Evolutionary conservation across 37 sponge, comb jelly and placozoan genomes (phyloP).

Genomic region (Chondrosia reniformis): DNA sequence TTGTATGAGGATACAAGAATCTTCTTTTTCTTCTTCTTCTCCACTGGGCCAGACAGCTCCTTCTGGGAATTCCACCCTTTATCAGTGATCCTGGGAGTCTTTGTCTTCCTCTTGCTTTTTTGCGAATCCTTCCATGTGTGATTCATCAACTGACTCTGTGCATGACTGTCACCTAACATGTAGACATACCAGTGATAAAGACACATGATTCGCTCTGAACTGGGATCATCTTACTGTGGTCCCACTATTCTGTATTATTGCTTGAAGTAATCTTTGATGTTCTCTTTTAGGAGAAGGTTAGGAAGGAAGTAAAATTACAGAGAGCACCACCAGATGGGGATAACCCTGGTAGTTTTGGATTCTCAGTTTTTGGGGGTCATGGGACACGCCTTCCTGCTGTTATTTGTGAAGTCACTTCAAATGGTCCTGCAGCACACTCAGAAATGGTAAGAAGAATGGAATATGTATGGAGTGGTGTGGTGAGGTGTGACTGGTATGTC

Average conservation of each 20-base stretch:
- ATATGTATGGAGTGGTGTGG: background rate
- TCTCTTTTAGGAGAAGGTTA: background rate
- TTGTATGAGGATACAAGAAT: too few relatives aligned
- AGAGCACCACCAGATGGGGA: slow-evolving; percentile 1
- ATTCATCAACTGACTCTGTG: background rate
- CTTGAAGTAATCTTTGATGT: background rate
- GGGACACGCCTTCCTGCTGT: slow-evolving; percentile 76
- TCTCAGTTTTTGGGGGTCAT: slow-evolving; percentile 80
- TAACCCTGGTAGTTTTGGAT: slow-evolving; percentile 63
- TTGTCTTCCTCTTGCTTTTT: too few relatives aligned
- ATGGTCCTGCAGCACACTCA: slow-evolving; percentile 62
- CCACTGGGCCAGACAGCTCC: background rate
- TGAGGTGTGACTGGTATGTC: background rate
- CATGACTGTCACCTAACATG: too few relatives aligned
- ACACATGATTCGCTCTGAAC: too few relatives aligned
- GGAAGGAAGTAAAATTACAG: slow-evolving; percentile 34
- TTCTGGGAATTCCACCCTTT: too few relatives aligned
- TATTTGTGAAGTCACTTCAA: slow-evolving; percentile 75
- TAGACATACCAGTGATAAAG: too few relatives aligned
- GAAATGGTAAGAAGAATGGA: slow-evolving; percentile 13
- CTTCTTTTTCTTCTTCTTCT: too few relatives aligned
- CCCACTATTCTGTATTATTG: too few relatives aligned
- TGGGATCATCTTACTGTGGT: too few relatives aligned
- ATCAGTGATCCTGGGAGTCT: too few relatives aligned
- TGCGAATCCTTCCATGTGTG: background rate